phyloP scores from a whole-genome alignment of 2,797 vertebrate genomes.

The Poliocrania exsul region DNA sequence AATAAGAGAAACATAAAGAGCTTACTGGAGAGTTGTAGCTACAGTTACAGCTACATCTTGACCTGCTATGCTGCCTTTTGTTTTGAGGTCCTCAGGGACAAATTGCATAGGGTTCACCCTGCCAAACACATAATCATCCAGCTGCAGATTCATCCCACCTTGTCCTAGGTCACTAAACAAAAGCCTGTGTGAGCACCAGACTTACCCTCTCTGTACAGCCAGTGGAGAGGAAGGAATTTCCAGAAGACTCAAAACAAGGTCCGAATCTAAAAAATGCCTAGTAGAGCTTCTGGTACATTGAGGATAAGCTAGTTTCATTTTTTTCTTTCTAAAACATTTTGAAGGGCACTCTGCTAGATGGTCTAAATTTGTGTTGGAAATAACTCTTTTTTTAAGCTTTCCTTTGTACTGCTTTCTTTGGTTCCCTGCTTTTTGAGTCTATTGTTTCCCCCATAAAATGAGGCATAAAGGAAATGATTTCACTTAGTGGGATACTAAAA shows the following conservation, averaged over 20 bases:
- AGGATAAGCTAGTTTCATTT: neutral
- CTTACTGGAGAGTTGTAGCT: neutral
- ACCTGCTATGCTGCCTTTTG: neutral
- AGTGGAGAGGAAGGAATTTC: neutral
- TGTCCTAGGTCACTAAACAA: neutral
- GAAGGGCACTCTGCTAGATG: neutral
- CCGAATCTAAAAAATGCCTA: neutral
- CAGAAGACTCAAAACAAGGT: neutral
- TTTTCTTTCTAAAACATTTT: neutral
- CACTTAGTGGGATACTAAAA: slow-evolving; percentile 42
- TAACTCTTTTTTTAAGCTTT: neutral
- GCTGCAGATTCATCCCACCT: slow-evolving; percentile 32
- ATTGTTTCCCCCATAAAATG: neutral
- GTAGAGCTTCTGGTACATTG: neutral
- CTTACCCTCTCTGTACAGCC: neutral
- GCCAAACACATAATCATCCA: neutral
- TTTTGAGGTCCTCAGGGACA: slow-evolving; percentile 13
- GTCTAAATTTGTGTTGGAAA: neutral
- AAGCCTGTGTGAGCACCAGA: neutral
- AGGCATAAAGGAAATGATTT: slow-evolving; percentile 32
- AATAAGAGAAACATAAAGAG: neutral
- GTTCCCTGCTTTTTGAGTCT: neutral
- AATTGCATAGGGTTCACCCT: neutral
- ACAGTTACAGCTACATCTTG: neutral
- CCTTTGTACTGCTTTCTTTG: neutral